phyloP scores from a whole-genome alignment of 2,113 vertebrate species.

The Patagioenas fasciata region DNA sequence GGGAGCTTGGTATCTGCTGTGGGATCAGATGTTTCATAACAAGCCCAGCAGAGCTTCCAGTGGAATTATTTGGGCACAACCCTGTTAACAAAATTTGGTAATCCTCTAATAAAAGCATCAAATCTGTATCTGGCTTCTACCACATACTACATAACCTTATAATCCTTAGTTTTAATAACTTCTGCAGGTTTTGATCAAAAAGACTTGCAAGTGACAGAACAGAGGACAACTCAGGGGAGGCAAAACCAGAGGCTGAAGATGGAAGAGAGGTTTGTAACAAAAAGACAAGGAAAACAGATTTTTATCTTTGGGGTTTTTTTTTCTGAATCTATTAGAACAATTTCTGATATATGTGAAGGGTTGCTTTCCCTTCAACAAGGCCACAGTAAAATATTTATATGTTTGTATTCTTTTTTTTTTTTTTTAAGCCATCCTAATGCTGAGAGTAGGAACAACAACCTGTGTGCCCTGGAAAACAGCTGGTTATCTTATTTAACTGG shows the following conservation, averaged over 20 bases:
- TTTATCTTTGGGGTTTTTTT: background rate
- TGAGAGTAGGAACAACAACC: background rate
- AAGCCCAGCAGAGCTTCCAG: constrained; percentile 22
- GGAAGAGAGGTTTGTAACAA: constrained; percentile 20
- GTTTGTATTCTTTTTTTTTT: background rate
- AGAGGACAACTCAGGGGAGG: background rate
- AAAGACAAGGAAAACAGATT: background rate
- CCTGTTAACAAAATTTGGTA: constrained; percentile 56
- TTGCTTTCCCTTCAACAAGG: background rate
- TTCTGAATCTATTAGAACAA: background rate
- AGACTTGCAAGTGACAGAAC: constrained; percentile 43
- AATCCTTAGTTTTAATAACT: constrained; percentile 72
- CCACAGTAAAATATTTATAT: background rate
- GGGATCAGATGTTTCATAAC: constrained; percentile 40
- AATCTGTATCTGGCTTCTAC: constrained; percentile 38
- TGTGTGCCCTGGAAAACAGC: constrained; percentile 1
- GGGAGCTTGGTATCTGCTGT: background rate
- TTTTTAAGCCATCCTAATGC: background rate
- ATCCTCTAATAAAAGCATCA: constrained; percentile 70
- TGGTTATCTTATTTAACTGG: constrained; percentile 21
- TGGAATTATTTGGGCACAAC: constrained; percentile 1
- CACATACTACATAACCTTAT: constrained; percentile 52
- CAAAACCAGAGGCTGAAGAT: background rate
- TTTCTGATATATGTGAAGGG: background rate
- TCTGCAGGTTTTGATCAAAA: constrained; percentile 27